phyloP scores from a whole-genome alignment of 2,888 invertebrate genomes.

The Lepas anatifera region DNA sequence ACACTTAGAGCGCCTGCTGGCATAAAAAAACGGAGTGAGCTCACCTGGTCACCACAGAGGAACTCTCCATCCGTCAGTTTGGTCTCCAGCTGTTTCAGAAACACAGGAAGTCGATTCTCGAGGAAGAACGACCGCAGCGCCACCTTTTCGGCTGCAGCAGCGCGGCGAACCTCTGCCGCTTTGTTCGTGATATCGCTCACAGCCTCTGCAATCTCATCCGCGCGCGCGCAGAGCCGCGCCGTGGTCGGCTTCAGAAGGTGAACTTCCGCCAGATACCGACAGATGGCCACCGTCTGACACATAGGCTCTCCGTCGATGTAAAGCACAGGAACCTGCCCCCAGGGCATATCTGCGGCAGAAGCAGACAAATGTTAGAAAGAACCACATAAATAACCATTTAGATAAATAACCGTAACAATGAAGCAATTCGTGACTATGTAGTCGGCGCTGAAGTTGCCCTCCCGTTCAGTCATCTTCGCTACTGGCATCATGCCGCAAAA shows the following conservation, averaged over 20 bases:
- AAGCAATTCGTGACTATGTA: not conserved
- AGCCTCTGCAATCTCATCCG: not conserved
- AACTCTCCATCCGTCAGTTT: not conserved
- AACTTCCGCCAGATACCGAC: constrained; percentile 3
- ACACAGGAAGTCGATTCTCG: not conserved
- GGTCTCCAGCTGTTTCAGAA: not conserved
- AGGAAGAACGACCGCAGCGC: not conserved
- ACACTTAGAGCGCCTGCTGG: too few species aligned
- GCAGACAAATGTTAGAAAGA: not conserved
- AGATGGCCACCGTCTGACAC: not conserved
- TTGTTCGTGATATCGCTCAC: not conserved
- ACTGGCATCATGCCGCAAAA: too few species aligned
- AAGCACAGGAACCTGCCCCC: not conserved
- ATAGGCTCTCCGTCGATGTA: not conserved
- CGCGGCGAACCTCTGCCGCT: not conserved
- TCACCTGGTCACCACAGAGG: not conserved
- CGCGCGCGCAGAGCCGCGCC: too few species aligned
- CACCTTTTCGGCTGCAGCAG: not conserved
- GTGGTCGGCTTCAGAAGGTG: not conserved
- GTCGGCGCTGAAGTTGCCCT: too few species aligned
- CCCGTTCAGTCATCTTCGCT: not conserved
- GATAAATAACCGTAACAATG: not conserved
- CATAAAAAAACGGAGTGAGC: not conserved
- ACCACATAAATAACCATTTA: not conserved
- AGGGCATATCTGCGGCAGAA: not conserved